A percentile compares a stretch with the other conserved stretches of the same genome.
Evolutionary conservation across 1,140 invertebrate species (phyloP).

Genomic region (Eciton burchellii): DNA sequence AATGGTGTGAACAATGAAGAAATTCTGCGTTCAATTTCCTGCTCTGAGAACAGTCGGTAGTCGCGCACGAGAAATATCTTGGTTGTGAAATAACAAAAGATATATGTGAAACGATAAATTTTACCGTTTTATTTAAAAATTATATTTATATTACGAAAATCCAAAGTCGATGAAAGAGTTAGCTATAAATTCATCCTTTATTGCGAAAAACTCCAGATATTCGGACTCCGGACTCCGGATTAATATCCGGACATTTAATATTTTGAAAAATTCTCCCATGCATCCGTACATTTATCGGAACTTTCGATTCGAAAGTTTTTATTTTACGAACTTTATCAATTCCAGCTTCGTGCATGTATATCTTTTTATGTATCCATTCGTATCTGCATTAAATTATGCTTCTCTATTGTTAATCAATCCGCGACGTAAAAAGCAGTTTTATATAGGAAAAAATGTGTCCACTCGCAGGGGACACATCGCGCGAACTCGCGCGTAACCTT

Average conservation of each 20-base stretch:
- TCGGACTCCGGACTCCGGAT: no score
- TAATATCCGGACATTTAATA: neutral
- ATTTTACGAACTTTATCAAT: conserved; percentile 19
- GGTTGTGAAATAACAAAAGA: no score
- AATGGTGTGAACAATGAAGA: no score
- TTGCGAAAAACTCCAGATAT: no score
- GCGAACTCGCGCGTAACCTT: neutral
- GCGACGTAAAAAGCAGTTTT: neutral
- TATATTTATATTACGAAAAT: no score
- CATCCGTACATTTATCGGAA: neutral
- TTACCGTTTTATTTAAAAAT: no score
- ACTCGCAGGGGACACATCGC: neutral
- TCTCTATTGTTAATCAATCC: neutral
- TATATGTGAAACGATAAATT: no score
- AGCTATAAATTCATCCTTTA: no score
- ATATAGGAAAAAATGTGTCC: neutral
- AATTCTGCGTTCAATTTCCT: no score
- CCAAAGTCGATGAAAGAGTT: no score
- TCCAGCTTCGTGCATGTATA: neutral
- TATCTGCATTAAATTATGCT: neutral
- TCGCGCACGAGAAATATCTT: no score
- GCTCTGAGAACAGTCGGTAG: no score
- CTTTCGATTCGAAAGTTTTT: conserved; percentile 6
- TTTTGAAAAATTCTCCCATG: neutral
- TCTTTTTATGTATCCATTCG: neutral